Evolutionary conservation across 2,888 invertebrate genomes (phyloP).

Genomic region (Trachelus stipa): DNA sequence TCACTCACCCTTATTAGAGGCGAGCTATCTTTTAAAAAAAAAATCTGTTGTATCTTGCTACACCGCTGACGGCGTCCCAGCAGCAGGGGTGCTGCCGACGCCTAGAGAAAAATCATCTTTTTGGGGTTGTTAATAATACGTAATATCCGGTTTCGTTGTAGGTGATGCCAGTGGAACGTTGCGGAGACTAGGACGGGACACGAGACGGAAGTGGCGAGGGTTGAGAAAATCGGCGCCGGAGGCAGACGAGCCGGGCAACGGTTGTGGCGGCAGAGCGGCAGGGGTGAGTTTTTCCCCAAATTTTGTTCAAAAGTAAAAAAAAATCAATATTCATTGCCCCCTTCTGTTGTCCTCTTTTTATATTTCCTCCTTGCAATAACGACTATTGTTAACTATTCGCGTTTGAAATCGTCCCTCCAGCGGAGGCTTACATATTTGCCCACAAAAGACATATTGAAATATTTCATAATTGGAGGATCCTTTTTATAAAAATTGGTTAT

Average conservation of each 20-base stretch:
- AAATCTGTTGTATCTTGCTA: too few species aligned
- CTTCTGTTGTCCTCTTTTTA: too few species aligned
- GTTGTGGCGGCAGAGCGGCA: slow-evolving; percentile 65
- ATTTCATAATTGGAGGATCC: too few species aligned
- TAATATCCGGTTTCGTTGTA: slow-evolving; percentile 48
- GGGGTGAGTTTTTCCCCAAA: slow-evolving; percentile 50
- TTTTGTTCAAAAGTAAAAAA: slow-evolving; percentile 39
- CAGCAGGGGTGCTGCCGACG: too few species aligned
- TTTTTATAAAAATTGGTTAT: too few species aligned
- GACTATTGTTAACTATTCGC: too few species aligned
- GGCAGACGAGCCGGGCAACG: slow-evolving; percentile 61
- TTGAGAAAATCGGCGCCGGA: slow-evolving; percentile 56
- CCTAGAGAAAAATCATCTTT: not conserved
- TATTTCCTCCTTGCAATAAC: too few species aligned
- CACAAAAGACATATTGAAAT: too few species aligned
- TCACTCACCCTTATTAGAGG: too few species aligned
- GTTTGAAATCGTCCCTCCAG: not conserved
- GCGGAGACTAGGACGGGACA: slow-evolving; percentile 44
- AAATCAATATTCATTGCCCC: slow-evolving; percentile 31
- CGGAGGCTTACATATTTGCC: too few species aligned
- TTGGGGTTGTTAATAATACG: slow-evolving; percentile 35
- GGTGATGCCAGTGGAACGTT: slow-evolving; percentile 49
- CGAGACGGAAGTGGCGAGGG: slow-evolving; percentile 49
- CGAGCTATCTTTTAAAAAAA: too few species aligned
- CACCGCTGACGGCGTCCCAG: too few species aligned